Base-by-base conservation (phyloP, 2,797 vertebrate species). In the Oreochromis grahami region DNA sequence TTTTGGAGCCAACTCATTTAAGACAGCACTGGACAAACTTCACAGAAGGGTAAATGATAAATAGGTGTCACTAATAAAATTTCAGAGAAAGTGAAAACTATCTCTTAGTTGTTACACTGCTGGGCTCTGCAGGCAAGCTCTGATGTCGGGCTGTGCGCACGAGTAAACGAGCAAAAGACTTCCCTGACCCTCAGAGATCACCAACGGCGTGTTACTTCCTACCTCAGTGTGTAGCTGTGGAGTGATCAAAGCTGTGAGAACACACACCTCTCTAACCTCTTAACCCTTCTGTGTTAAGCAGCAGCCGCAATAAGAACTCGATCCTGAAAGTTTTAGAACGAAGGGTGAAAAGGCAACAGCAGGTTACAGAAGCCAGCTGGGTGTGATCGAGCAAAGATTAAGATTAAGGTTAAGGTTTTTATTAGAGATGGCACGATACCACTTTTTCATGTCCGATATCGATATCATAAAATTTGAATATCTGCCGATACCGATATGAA, bases 211-310 rank as follows among this genome's bases (percentile, higher is more conserved):
- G 93, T 93, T 92, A 94, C 93, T 94, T 95, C 94, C 94, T 93
- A 91, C 81, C 80, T 79, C 83, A 26, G 84, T 85, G 90, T 86
- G 88, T 80, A 84, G 86, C 86, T 85, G 15, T 52, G 13, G 19
- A 21, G 78, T 85, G 92, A 95, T 95, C 94, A 95, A 95, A 95
- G 94, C 78, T 48, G 29, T 4, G 56, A 83, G 91, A 94, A 93
- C 93, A 93, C 93, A 94, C 90, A 94, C 76, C 63, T 74, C 84
- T 79, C 68, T 91, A 88, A 95, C 94, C 93, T 89, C 86, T 89
- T 89, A 84, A 91, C 90, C 95, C 88, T 82, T 83, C 76, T 77
- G 88, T 93, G 89, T 94, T 89, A 92, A 91, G 82, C 29, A 3
- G 83, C 84, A 86, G 81, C 65, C 3, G 5, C 88, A 88, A 89